A percentile compares a stretch with the other conserved stretches of the same genome.
Evolutionary conservation across 2,113 vertebrate genomes (phyloP).

Genomic region (human): DNA sequence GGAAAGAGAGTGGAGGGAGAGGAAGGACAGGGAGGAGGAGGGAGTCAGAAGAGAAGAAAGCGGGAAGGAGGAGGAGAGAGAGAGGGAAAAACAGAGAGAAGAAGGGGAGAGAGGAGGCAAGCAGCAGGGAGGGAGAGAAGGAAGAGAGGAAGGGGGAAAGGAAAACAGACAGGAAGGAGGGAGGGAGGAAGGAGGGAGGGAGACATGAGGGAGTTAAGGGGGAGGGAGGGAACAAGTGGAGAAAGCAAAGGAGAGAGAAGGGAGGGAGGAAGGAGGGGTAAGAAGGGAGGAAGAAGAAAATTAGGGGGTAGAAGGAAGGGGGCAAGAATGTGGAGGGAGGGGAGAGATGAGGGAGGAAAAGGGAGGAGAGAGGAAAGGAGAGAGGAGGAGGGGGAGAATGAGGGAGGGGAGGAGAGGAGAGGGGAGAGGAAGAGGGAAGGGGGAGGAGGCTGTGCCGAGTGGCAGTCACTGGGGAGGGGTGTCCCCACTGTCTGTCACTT

Average conservation of each 20-base stretch:
- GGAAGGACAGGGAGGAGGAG: neutral
- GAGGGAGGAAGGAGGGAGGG: neutral
- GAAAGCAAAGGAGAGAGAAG: neutral
- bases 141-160: neutral
- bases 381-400: no score
- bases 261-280: neutral
- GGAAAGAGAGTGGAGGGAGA: no score
- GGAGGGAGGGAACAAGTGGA: neutral
- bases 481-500: neutral
- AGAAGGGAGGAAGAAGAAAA: neutral
- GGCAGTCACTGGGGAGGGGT: neutral
- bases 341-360: no score
- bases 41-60: neutral
- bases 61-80: neutral
- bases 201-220: neutral
- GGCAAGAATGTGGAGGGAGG: accelerated
- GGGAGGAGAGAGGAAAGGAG: no score
- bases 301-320: no score
- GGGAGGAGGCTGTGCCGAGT: neutral
- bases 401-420: accelerated
- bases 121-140: no score
- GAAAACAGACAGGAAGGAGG: neutral
- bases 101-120: neutral
- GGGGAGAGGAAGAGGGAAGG: accelerated
- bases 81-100: neutral